Conservation (phyloP, 2,888 invertebrate genomes). For the Andrena praecox region DNA sequence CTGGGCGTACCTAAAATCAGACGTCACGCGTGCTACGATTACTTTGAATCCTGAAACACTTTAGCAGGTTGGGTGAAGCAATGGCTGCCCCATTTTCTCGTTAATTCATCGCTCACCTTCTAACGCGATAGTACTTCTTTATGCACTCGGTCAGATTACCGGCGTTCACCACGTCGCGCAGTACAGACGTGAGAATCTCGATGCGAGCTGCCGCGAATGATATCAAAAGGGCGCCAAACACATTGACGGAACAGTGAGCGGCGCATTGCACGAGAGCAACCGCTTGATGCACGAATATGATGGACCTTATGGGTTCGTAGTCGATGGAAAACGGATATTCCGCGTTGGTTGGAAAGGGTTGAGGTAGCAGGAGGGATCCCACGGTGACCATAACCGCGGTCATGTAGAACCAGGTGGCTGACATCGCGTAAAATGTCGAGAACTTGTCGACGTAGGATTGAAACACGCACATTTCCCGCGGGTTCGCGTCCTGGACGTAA, state of each 20-base stretch:
- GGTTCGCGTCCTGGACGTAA: conserved; percentile 50
- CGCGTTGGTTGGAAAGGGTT: conserved; percentile 66
- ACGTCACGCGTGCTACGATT: no score
- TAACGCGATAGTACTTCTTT: neutral
- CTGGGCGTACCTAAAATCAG: neutral
- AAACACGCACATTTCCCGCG: conserved; percentile 64
- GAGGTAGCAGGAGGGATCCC: conserved; percentile 67
- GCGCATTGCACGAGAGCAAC: neutral
- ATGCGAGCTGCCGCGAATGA: conserved; percentile 2
- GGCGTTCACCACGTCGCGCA: neutral
- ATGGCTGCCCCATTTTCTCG: no score
- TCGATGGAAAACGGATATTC: conserved; percentile 28
- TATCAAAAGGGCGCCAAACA: conserved; percentile 14
- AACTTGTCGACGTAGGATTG: conserved; percentile 73
- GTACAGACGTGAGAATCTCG: neutral
- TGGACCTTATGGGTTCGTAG: neutral
- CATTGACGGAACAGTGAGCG: neutral
- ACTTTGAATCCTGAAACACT: no score
- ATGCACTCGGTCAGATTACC: neutral
- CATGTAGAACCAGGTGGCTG: conserved; percentile 62
- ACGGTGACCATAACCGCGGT: conserved; percentile 55
- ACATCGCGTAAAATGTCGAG: conserved; percentile 62
- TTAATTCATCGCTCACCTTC: conserved; percentile 2
- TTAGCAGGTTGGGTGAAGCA: no score
- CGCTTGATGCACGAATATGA: conserved; percentile 2